A percentile compares a stretch with the other conserved stretches of the same genome.
Conservation (phyloP, 2,888 invertebrate species). For the Stenodera caucasica region DNA sequence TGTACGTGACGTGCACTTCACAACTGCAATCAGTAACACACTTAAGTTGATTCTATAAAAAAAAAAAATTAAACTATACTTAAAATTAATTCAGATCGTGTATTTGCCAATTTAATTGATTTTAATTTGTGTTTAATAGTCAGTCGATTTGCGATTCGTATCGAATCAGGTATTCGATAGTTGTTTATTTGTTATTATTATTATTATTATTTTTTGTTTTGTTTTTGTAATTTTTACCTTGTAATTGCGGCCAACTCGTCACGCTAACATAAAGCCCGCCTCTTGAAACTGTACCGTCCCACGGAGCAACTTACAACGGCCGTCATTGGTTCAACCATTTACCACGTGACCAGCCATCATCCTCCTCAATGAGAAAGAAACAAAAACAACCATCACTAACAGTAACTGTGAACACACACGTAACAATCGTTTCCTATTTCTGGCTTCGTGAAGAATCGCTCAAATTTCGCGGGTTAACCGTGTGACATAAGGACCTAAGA, state of each 20-base stretch:
- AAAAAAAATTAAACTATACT: too few species aligned
- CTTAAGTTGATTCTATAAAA: background rate
- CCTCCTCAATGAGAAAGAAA: slow-evolving; percentile 57
- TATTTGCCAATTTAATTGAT: too few species aligned
- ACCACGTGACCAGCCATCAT: slow-evolving; percentile 57
- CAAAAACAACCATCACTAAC: slow-evolving; percentile 58
- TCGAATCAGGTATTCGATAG: slow-evolving; percentile 26
- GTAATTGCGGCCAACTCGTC: slow-evolving; percentile 53
- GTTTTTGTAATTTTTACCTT: slow-evolving; percentile 49
- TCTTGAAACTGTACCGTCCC: slow-evolving; percentile 50
- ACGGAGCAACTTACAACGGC: slow-evolving; percentile 55
- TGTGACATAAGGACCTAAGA: slow-evolving; percentile 9
- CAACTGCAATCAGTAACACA: slow-evolving; percentile 16
- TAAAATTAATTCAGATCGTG: too few species aligned
- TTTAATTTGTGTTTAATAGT: too few species aligned
- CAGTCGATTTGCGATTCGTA: slow-evolving; percentile 37
- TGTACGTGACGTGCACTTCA: slow-evolving; percentile 33
- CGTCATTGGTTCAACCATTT: slow-evolving; percentile 48
- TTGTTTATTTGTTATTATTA: background rate
- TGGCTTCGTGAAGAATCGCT: slow-evolving; percentile 47
- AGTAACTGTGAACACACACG: slow-evolving; percentile 56
- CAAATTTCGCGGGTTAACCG: slow-evolving; percentile 41
- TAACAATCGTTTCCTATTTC: slow-evolving; percentile 56
- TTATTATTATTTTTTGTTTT: slow-evolving; percentile 25
- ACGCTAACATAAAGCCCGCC: slow-evolving; percentile 53